These are phyloP conservation scores for Thunnus thynnus DNA, from an alignment of 2,113 vertebrate species.

Conservation along the genomic window DNA sequence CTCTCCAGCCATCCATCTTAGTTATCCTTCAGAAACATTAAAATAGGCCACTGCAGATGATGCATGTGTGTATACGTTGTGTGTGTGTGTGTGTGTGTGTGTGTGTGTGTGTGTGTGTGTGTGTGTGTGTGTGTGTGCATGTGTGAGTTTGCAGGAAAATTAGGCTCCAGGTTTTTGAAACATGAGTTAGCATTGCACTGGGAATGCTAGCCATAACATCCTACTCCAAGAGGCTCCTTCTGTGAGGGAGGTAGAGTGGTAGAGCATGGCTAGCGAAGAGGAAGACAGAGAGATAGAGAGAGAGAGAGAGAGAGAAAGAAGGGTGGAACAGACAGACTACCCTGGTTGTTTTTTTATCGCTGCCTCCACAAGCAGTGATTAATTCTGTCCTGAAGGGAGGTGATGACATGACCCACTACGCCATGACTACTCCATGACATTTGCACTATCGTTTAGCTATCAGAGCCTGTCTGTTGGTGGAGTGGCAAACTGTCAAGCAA, in stretches of 20 bases:
- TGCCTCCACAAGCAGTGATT: slow-evolving; percentile 57
- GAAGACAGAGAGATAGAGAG: neutral
- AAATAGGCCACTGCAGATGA: slow-evolving; percentile 47
- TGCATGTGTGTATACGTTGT: slow-evolving; percentile 6
- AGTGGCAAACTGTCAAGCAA: slow-evolving; percentile 1
- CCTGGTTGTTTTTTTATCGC: slow-evolving; percentile 30
- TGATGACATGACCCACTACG: slow-evolving; percentile 54
- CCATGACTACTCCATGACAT: slow-evolving; percentile 57
- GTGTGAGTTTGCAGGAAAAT: slow-evolving; percentile 13
- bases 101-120: slow-evolving; percentile 1
- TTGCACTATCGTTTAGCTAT: slow-evolving; percentile 42
- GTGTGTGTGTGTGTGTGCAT: slow-evolving; percentile 7
- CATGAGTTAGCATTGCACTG: slow-evolving; percentile 35
- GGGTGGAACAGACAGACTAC: slow-evolving; percentile 11
- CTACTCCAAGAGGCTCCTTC: slow-evolving; percentile 48
- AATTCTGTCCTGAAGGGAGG: slow-evolving; percentile 46
- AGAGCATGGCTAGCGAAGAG: slow-evolving; percentile 22
- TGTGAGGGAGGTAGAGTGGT: slow-evolving; percentile 17
- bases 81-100: neutral
- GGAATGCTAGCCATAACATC: slow-evolving; percentile 66
- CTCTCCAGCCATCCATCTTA: slow-evolving; percentile 45
- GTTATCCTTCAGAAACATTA: slow-evolving; percentile 55
- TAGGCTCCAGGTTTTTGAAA: slow-evolving; percentile 54
- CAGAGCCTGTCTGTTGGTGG: slow-evolving; percentile 14
- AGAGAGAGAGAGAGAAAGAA: neutral